A percentile compares a stretch with the other conserved stretches of the same genome.
phyloP scores from a whole-genome alignment of 1,140 invertebrate species.

The Anastatus disparis region DNA sequence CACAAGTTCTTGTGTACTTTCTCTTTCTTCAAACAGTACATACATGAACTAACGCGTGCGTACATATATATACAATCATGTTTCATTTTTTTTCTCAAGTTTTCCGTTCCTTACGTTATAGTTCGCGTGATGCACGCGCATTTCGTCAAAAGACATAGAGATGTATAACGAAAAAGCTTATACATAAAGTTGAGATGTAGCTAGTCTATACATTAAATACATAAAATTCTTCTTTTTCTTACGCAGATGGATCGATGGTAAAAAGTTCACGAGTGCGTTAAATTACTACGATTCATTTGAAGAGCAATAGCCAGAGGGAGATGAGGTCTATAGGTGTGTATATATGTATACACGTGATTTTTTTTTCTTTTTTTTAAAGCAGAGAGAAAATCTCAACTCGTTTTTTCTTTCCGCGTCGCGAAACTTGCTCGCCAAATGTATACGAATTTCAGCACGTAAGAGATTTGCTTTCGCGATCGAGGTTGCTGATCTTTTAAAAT shows the following conservation, averaged over 20 bases:
- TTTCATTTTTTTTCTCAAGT: background rate
- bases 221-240: too few relatives aligned
- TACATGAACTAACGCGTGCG: too few relatives aligned
- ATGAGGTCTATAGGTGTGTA: background rate
- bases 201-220: too few relatives aligned
- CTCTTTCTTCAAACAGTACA: too few relatives aligned
- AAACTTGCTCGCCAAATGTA: background rate
- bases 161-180: background rate
- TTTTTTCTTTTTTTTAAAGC: too few relatives aligned
- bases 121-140: slow-evolving; percentile 10
- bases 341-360: too few relatives aligned
- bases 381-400: slow-evolving; percentile 21
- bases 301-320: too few relatives aligned
- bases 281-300: slow-evolving; percentile 36
- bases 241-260: slow-evolving; percentile 34
- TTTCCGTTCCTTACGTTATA: background rate
- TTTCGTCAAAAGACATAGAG: background rate
- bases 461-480: slow-evolving; percentile 25
- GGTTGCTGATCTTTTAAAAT: slow-evolving; percentile 6
- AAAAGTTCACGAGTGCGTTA: slow-evolving; percentile 38
- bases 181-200: background rate
- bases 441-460: too few relatives aligned
- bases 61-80: too few relatives aligned
- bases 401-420: slow-evolving; percentile 19
- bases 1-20: too few relatives aligned